Percentiles rank a stretch among this genome's conserved stretches.
Evolutionary conservation across 2,888 invertebrate species (phyloP).

Genomic region (Philereme vetulata): DNA sequence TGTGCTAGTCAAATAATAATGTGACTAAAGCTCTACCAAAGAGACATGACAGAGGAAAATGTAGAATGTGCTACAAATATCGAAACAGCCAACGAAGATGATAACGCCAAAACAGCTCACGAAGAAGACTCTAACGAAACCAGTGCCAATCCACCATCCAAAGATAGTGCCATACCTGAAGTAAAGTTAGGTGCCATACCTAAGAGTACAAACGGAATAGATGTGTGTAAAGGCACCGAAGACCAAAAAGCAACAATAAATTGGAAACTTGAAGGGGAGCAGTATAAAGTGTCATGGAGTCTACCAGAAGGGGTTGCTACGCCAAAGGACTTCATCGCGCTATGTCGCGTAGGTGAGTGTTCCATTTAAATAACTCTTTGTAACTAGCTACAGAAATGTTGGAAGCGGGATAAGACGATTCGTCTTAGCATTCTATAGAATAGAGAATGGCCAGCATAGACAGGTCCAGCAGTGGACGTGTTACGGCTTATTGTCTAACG

Average conservation of each 20-base stretch:
- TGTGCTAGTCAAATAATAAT: constrained; percentile 43
- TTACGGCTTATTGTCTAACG: not conserved
- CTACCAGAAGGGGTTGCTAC: constrained; percentile 67
- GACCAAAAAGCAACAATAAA: constrained; percentile 47
- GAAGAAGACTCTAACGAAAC: constrained; percentile 41
- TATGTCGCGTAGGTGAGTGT: constrained; percentile 82
- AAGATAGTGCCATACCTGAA: constrained; percentile 58
- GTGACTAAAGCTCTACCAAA: constrained; percentile 40
- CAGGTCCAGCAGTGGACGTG: not conserved
- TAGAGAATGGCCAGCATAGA: not conserved
- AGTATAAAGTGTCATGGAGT: constrained; percentile 75
- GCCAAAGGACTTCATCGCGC: constrained; percentile 78
- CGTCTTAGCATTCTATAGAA: not conserved
- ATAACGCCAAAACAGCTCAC: constrained; percentile 43
- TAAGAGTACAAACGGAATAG: constrained; percentile 5
- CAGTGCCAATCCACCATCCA: constrained; percentile 61
- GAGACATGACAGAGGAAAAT: constrained; percentile 77
- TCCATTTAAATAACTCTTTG: constrained; percentile 1
- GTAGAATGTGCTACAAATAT: constrained; percentile 55
- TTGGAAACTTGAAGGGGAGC: constrained; percentile 72
- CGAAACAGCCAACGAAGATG: constrained; percentile 46
- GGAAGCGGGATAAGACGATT: not conserved
- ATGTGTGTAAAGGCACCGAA: constrained; percentile 24
- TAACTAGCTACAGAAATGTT: not conserved
- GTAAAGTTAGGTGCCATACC: constrained; percentile 27